phyloP scores from a whole-genome alignment of 2,797 vertebrate genomes.

The Eospalax fontanierii region DNA sequence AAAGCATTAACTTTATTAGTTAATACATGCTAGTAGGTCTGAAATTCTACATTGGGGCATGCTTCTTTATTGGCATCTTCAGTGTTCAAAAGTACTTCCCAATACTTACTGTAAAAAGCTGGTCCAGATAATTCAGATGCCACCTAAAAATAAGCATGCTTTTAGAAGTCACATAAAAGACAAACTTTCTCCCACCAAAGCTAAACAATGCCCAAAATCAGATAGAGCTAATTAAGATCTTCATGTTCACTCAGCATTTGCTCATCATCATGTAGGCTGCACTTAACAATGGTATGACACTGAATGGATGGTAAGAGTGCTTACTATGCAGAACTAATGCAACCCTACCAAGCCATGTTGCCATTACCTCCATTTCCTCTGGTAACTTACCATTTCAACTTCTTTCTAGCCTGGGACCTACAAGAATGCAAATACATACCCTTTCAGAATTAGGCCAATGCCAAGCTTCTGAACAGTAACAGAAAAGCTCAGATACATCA shows the following conservation, averaged over 20 bases:
- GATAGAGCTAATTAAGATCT: conserved; percentile 93
- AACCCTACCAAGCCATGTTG: background rate
- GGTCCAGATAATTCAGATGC: background rate
- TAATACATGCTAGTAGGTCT: background rate
- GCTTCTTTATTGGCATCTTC: background rate
- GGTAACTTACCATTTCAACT: conserved; percentile 1
- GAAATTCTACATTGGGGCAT: background rate
- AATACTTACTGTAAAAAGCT: conserved; percentile 42
- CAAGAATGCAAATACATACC: background rate
- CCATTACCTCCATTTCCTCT: background rate
- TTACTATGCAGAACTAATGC: background rate
- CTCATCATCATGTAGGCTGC: conserved; percentile 89
- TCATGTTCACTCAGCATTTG: conserved; percentile 89
- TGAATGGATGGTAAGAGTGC: background rate
- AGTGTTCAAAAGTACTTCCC: background rate
- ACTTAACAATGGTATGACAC: background rate
- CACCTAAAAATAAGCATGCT: conserved; percentile 31
- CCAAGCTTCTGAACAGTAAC: rapidly evolving
- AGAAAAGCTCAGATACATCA: conserved; percentile 85
- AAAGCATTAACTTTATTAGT: background rate
- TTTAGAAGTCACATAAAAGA: background rate
- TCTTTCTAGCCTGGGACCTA: conserved; percentile 20
- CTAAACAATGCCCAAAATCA: conserved; percentile 84
- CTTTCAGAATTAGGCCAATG: background rate
- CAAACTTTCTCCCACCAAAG: rapidly evolving